Evolutionary conservation across 2,888 invertebrate genomes (phyloP).

Genomic region (Eristalis intricaria): DNA sequence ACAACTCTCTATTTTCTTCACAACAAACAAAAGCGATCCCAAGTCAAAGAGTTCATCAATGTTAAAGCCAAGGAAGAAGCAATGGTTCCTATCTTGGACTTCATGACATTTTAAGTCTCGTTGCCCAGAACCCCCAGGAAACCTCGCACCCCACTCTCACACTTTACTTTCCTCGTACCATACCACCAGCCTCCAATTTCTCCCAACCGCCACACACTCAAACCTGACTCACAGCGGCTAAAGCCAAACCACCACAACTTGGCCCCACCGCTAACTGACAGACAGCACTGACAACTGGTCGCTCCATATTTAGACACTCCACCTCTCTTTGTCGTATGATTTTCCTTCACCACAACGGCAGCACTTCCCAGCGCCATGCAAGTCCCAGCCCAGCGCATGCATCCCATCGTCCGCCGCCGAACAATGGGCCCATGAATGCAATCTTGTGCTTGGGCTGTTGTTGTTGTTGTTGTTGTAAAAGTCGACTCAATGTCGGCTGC

Average conservation of each 20-base stretch:
- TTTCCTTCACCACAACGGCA: neutral
- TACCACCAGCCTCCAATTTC: neutral
- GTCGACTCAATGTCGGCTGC: neutral
- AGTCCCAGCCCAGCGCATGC: neutral
- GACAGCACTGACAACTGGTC: neutral
- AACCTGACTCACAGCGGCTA: neutral
- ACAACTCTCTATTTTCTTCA: no score
- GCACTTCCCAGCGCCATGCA: slow-evolving; percentile 6
- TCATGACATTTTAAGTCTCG: no score
- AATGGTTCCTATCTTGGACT: no score
- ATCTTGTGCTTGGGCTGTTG: neutral
- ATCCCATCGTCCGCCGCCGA: neutral
- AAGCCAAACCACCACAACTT: neutral
- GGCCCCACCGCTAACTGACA: neutral
- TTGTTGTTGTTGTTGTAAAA: neutral
- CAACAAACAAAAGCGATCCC: no score
- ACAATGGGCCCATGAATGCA: slow-evolving; percentile 37
- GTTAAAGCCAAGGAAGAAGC: no score
- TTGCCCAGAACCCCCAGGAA: no score
- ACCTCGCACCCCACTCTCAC: no score
- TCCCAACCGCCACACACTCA: neutral
- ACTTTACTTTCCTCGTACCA: neutral
- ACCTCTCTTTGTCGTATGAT: neutral
- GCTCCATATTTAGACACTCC: neutral
- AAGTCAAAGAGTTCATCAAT: no score